Evolutionary conservation across 2,888 invertebrate genomes (phyloP).

Genomic region (Timandra comae): DNA sequence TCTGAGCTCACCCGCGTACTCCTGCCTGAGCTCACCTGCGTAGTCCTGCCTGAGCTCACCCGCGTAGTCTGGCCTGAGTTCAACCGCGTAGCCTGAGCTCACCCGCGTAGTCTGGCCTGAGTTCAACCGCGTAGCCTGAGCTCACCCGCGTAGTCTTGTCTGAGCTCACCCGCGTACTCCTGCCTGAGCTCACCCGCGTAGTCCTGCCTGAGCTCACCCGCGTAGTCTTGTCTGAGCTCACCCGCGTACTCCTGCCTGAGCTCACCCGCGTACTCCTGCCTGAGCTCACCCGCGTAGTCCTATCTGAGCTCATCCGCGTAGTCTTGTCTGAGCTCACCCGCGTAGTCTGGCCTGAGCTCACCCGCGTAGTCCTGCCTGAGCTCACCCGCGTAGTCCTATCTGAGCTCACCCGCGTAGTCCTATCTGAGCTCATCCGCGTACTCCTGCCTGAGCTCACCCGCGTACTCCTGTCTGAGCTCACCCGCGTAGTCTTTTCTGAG

Average conservation of each 20-base stretch:
- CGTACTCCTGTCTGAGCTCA: background rate
- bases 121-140: background rate
- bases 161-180: background rate
- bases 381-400: background rate
- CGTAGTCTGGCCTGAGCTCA: background rate
- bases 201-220: background rate
- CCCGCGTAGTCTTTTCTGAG: background rate
- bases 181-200: too few relatives aligned
- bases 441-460: background rate
- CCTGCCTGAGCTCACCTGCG: background rate
- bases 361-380: background rate
- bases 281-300: too few relatives aligned
- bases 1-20: too few relatives aligned
- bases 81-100: background rate
- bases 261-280: background rate
- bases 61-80: background rate
- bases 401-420: too few relatives aligned
- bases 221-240: background rate
- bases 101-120: too few relatives aligned
- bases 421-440: too few relatives aligned
- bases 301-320: too few relatives aligned
- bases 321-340: background rate
- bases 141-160: background rate
- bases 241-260: background rate
- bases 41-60: background rate